These are phyloP conservation scores for Rhodophaea formosa DNA, from an alignment of 2,888 invertebrate species.

Conservation along the genomic window DNA sequence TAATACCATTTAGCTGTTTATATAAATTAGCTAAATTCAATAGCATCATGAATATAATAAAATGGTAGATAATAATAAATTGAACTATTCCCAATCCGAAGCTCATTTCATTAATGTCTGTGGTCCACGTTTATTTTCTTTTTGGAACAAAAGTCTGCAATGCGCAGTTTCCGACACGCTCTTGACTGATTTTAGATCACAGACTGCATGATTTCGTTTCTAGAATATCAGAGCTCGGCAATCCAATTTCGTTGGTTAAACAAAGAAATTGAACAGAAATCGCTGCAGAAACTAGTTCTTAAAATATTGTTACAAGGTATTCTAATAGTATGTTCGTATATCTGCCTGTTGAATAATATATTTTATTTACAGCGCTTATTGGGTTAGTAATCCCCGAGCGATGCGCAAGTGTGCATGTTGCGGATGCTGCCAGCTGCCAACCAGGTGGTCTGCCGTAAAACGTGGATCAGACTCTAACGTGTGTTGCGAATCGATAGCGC, in stretches of 20 bases:
- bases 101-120: too few species aligned
- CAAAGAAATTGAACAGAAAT: slow-evolving; percentile 63
- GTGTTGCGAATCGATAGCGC: neutral
- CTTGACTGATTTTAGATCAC: neutral
- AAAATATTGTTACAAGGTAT: slow-evolving; percentile 43
- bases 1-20: too few species aligned
- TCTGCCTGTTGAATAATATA: slow-evolving; percentile 54
- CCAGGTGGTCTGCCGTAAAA: slow-evolving; percentile 32
- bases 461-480: slow-evolving; percentile 3
- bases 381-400: slow-evolving; percentile 65
- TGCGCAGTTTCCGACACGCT: neutral
- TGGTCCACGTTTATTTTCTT: too few species aligned
- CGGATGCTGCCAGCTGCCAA: slow-evolving; percentile 37
- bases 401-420: slow-evolving; percentile 54
- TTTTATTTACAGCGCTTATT: slow-evolving; percentile 67
- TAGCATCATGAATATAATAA: too few species aligned
- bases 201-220: slow-evolving; percentile 3
- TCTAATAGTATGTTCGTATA: slow-evolving; percentile 40
- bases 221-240: slow-evolving; percentile 27
- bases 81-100: too few species aligned
- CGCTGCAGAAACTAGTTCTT: slow-evolving; percentile 55
- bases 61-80: too few species aligned
- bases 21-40: too few species aligned
- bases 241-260: slow-evolving; percentile 70
- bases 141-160: neutral